Evolutionary conservation across 2,888 invertebrate species (phyloP).

Genomic region (Ctena decussata): DNA sequence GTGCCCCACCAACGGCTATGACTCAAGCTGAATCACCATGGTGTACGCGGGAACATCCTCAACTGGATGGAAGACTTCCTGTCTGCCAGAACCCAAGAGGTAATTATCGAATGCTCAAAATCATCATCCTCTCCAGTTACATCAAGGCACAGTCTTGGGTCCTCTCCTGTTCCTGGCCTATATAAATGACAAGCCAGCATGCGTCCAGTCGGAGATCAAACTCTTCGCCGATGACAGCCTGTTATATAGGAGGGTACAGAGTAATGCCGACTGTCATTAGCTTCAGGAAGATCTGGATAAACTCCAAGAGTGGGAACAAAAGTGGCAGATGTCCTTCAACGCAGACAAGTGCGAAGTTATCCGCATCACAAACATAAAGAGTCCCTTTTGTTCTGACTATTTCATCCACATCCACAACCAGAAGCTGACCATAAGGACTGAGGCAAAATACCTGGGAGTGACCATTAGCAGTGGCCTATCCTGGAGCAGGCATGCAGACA

Average conservation of each 20-base stretch:
- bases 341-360: conserved; percentile 4
- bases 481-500: conserved; percentile 7
- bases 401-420: neutral
- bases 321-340: neutral
- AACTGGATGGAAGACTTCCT: neutral
- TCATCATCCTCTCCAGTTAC: too few species aligned
- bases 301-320: conserved; percentile 4
- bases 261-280: too few species aligned
- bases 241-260: too few species aligned
- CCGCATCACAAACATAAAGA: neutral
- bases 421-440: neutral
- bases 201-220: too few species aligned
- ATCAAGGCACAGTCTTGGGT: too few species aligned
- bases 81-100: conserved; percentile 6
- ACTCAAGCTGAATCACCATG: neutral
- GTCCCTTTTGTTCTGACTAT: neutral
- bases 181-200: too few species aligned
- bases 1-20: neutral
- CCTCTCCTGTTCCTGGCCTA: too few species aligned
- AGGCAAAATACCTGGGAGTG: neutral
- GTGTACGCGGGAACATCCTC: neutral
- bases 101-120: neutral
- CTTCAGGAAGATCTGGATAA: neutral
- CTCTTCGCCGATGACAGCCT: too few species aligned
- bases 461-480: neutral